These are phyloP conservation scores for Mormyrus proboscirostris DNA, from an alignment of 2,797 vertebrate species.

Conservation along the genomic window DNA sequence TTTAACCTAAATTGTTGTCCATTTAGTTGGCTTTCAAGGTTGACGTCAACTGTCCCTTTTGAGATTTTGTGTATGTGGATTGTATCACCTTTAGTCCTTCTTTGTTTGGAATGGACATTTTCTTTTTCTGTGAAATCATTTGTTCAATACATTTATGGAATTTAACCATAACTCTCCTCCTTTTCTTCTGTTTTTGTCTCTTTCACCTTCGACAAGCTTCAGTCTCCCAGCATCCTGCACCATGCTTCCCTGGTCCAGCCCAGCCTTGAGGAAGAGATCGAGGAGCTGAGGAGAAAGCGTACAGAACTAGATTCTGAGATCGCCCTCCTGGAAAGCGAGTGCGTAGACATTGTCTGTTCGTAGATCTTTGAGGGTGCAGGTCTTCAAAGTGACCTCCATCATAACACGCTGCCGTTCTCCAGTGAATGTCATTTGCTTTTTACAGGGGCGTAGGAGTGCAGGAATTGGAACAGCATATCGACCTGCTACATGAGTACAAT, in stretches of 20 bases:
- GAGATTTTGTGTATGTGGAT: background rate
- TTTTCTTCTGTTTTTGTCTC: background rate
- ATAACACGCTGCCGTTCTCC: constrained; percentile 16
- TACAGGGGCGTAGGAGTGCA: constrained; percentile 73
- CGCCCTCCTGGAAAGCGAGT: constrained; percentile 70
- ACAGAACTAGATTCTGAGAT: constrained; percentile 73
- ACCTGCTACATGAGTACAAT: constrained; percentile 86
- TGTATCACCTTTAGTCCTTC: background rate
- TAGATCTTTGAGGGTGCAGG: background rate
- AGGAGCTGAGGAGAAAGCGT: constrained; percentile 63
- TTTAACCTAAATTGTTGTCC: background rate
- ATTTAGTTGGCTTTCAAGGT: background rate
- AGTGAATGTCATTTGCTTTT: constrained; percentile 30
- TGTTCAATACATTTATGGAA: background rate
- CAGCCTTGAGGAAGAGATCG: constrained; percentile 56
- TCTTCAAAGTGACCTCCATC: background rate
- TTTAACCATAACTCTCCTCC: background rate
- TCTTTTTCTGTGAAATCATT: background rate
- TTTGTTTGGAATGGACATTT: background rate
- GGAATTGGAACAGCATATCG: constrained; percentile 80
- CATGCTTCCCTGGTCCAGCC: constrained; percentile 22
- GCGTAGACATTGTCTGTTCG: constrained; percentile 43
- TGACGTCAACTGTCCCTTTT: background rate
- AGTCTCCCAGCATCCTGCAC: constrained; percentile 30
- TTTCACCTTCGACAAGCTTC: constrained; percentile 43